Evolutionary conservation across 1,140 invertebrate species (phyloP).

Genomic region (Trachymyrmex cornetzi): DNA sequence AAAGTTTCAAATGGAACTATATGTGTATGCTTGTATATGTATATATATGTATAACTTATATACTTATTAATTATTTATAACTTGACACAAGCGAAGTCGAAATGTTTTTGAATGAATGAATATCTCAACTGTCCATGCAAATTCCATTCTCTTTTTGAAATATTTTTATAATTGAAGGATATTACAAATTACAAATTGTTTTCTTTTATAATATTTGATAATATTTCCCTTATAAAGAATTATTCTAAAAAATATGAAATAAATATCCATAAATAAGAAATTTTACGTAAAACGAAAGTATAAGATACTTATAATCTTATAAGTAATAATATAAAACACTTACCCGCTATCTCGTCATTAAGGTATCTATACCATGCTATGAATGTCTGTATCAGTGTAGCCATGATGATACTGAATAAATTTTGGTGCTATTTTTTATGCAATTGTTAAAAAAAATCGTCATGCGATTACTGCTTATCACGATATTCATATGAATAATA

Average conservation of each 20-base stretch:
- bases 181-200: neutral
- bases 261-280: neutral
- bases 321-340: neutral
- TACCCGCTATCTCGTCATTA: constrained; percentile 6
- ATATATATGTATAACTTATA: neutral
- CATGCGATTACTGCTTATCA: neutral
- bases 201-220: neutral
- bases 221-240: constrained; percentile 6
- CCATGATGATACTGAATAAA: neutral
- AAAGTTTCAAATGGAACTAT: no score
- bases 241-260: neutral
- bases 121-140: neutral
- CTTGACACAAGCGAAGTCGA: neutral
- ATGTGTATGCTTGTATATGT: neutral
- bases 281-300: no score
- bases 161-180: neutral
- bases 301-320: no score
- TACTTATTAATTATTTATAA: neutral
- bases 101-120: neutral
- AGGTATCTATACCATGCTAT: neutral
- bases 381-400: neutral
- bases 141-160: neutral
- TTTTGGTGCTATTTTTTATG: neutral
- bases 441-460: neutral
- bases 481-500: neutral